phyloP scores from a whole-genome alignment of 2,113 vertebrate genomes.

The Gila orcuttii region DNA sequence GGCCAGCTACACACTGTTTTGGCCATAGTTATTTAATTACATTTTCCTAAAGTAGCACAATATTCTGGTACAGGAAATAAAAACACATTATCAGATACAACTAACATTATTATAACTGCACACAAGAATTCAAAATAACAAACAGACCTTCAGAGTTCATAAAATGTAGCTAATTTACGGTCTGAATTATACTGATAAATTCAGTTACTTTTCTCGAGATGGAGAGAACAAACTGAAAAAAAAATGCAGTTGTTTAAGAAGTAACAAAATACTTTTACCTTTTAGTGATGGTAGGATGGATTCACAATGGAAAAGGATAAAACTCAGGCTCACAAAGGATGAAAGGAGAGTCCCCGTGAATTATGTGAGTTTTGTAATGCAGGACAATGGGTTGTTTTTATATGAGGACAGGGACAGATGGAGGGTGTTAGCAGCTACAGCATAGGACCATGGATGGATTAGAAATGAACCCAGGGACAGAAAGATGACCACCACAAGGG shows the following conservation, averaged over 20 bases:
- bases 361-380: conserved; percentile 43
- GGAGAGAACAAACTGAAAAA: neutral
- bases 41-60: neutral
- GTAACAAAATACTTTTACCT: conserved; percentile 13
- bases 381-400: conserved; percentile 63
- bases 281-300: neutral
- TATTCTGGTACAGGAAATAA: neutral
- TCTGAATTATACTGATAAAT: neutral
- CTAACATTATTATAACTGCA: neutral
- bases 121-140: neutral
- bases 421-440: conserved; percentile 50
- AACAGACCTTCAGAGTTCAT: neutral
- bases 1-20: neutral
- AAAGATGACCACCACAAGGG: conserved; percentile 73
- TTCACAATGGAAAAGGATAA: neutral
- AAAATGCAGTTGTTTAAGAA: neutral
- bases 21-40: neutral
- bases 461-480: conserved; percentile 63
- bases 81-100: neutral
- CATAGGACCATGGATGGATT: conserved; percentile 70
- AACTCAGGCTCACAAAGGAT: neutral
- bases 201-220: neutral
- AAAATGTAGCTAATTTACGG: neutral
- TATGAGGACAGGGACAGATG: conserved; percentile 58
- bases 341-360: conserved; percentile 45